Percentiles rank a stretch among this genome's conserved stretches.
phyloP scores from a whole-genome alignment of 2,797 vertebrate genomes.

The Etheostoma nigrum region DNA sequence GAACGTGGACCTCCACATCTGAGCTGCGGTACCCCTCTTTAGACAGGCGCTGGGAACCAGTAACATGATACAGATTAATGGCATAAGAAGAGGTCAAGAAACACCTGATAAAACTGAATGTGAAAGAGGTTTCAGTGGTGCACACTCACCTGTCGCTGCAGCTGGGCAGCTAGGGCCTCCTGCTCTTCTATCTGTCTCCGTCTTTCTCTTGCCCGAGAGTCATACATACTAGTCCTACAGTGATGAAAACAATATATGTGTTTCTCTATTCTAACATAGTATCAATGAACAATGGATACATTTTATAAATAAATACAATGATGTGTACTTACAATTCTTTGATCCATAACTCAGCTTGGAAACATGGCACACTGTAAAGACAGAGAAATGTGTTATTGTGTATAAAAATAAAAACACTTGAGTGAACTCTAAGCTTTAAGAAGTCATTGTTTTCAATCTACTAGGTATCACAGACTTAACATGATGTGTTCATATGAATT shows the following conservation, averaged over 20 bases:
- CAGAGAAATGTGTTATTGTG: conserved; percentile 14
- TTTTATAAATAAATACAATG: not conserved
- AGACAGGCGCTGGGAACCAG: conserved; percentile 84
- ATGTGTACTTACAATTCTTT: conserved; percentile 93
- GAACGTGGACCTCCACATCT: conserved; percentile 89
- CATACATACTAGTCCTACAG: conserved; percentile 93
- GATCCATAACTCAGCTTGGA: conserved; percentile 96
- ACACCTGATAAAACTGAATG: not conserved
- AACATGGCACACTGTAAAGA: conserved; percentile 87
- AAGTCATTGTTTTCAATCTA: not conserved
- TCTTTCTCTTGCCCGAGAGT: conserved; percentile 93
- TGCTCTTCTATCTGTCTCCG: conserved; percentile 93
- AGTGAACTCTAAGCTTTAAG: not conserved
- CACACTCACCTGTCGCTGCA: conserved; percentile 89
- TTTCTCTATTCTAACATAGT: not conserved
- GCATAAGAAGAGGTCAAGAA: not conserved
- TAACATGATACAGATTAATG: conserved; percentile 10
- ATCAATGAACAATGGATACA: not conserved
- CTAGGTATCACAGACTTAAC: not conserved
- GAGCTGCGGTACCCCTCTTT: conserved; percentile 83
- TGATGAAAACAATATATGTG: not conserved
- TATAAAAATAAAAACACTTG: not conserved
- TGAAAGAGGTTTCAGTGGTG: not conserved
- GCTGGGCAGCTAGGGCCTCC: conserved; percentile 88
- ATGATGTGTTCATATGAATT: not conserved